Conservation (phyloP, 2,888 invertebrate genomes). For the Tachina grossa region DNA sequence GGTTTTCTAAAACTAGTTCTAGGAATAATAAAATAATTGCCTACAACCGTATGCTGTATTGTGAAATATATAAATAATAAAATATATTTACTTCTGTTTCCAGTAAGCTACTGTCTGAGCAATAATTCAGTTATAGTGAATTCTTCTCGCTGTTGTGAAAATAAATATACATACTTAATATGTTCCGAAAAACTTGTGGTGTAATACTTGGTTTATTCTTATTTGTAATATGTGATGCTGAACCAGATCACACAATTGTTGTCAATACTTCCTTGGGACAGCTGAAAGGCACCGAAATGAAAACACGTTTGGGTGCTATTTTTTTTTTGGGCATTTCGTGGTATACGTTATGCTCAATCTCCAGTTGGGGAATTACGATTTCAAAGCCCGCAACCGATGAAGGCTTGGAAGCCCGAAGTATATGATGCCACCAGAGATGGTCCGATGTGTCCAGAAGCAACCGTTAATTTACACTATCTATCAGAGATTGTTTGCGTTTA, state of each 20-base stretch:
- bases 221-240: constrained; percentile 24
- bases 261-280: constrained; percentile 78
- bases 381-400: constrained; percentile 83
- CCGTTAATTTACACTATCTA: constrained; percentile 75
- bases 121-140: constrained; percentile 7
- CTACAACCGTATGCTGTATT: constrained; percentile 6
- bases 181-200: constrained; percentile 2
- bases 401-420: constrained; percentile 82
- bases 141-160: neutral
- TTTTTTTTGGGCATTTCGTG: constrained; percentile 80
- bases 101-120: constrained; percentile 5
- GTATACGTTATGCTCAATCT: constrained; percentile 79
- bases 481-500: constrained; percentile 85
- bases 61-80: constrained; percentile 56
- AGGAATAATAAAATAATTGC: constrained; percentile 9
- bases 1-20: constrained; percentile 44
- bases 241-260: constrained; percentile 64
- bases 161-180: constrained; percentile 9
- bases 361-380: constrained; percentile 80
- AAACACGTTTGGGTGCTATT: constrained; percentile 75
- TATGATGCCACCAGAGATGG: constrained; percentile 85
- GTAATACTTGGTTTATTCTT: constrained; percentile 27
- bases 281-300: constrained; percentile 76
- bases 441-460: constrained; percentile 84
- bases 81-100: neutral